Evolutionary conservation across 2,888 invertebrate genomes (phyloP).

Genomic region (Crossocerus cetratus): DNA sequence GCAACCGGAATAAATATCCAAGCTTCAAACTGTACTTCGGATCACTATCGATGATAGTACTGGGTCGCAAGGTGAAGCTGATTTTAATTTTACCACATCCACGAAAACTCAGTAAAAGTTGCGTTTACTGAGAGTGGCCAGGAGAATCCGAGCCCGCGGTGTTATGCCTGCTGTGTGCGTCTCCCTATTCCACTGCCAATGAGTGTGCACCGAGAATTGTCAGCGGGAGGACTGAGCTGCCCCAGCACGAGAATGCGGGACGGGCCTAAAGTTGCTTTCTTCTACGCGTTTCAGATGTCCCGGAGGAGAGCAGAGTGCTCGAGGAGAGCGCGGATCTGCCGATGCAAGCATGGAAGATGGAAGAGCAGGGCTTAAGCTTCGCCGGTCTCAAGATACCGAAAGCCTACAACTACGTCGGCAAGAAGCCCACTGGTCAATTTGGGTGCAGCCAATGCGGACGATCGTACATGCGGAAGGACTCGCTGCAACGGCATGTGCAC

Average conservation of each 20-base stretch:
- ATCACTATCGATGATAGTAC: too few species aligned
- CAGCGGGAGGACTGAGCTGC: conserved; percentile 27
- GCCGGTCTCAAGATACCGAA: conserved; percentile 69
- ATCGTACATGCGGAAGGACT: conserved; percentile 81
- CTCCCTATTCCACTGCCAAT: not conserved
- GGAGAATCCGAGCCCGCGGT: not conserved
- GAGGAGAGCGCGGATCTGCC: conserved; percentile 63
- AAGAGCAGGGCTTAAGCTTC: conserved; percentile 52
- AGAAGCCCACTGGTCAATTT: conserved; percentile 75
- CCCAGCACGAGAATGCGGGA: conserved; percentile 30
- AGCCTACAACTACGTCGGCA: conserved; percentile 56
- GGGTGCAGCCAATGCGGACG: conserved; percentile 80
- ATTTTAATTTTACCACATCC: too few species aligned
- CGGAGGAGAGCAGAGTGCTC: conserved; percentile 8
- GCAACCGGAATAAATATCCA: too few species aligned
- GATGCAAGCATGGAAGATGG: conserved; percentile 61
- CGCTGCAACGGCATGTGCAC: conserved; percentile 80
- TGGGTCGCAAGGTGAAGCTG: too few species aligned
- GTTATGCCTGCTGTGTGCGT: not conserved
- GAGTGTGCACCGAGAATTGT: conserved; percentile 30
- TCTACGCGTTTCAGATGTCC: conserved; percentile 64
- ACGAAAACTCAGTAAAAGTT: too few species aligned
- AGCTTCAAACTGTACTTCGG: too few species aligned
- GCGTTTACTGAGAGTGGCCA: not conserved
- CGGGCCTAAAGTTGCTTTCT: conserved; percentile 63